Percentiles rank a stretch among this genome's conserved stretches.
These are phyloP conservation scores for Rattus rattus DNA, from an alignment of 2,113 vertebrate species.

Conservation along the genomic window DNA sequence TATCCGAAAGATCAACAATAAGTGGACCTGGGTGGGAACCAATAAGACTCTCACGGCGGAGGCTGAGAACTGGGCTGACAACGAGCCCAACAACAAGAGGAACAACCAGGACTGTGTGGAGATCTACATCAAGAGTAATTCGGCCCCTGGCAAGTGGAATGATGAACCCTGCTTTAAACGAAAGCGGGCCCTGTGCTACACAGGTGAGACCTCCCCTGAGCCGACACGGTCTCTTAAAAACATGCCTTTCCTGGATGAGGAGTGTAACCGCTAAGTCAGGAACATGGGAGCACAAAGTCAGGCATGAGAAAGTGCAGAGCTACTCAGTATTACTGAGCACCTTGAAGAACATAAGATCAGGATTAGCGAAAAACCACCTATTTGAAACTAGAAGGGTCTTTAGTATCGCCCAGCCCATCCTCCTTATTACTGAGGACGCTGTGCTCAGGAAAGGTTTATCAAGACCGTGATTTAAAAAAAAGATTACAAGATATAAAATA, in stretches of 20 bases:
- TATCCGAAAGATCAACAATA: constrained; percentile 88
- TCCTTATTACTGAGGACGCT: background rate
- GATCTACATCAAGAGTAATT: constrained; percentile 91
- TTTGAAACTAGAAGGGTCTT: no score
- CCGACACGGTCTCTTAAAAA: background rate
- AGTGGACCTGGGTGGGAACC: constrained; percentile 97
- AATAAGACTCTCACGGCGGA: constrained; percentile 88
- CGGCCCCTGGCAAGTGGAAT: constrained; percentile 91
- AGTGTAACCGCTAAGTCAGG: background rate
- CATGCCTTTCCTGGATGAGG: fast-evolving
- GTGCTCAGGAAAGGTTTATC: background rate
- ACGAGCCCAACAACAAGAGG: constrained; percentile 92
- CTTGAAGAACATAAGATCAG: background rate
- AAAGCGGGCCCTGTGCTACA: constrained; percentile 93
- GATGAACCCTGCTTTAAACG: constrained; percentile 89
- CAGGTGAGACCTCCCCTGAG: constrained; percentile 82
- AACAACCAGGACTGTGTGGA: constrained; percentile 94
- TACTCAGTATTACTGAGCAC: fast-evolving
- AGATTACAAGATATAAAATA: background rate
- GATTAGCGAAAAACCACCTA: no score
- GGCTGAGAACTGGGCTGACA: constrained; percentile 92
- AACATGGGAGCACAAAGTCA: background rate
- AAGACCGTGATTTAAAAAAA: background rate
- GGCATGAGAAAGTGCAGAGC: background rate
- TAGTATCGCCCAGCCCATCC: no score